Conservation (phyloP, 1,140 invertebrate species). For the Conopomorpha cramerella region DNA sequence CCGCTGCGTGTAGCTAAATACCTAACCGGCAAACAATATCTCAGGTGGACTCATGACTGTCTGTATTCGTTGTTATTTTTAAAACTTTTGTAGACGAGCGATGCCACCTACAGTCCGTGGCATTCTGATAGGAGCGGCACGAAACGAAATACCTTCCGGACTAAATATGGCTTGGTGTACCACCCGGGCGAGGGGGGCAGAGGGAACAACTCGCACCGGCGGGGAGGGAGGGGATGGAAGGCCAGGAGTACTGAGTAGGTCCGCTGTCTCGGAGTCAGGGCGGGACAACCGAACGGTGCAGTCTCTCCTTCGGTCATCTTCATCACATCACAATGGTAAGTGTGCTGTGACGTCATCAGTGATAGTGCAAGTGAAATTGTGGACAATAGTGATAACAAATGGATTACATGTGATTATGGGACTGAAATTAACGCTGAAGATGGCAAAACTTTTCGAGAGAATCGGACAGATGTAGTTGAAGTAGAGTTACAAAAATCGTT, state of each 20-base stretch:
- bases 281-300: conserved; percentile 50
- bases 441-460: not conserved
- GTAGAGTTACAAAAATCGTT: not conserved
- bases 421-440: conserved; percentile 6
- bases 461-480: not conserved
- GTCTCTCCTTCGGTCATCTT: conserved; percentile 47
- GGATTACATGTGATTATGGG: conserved; percentile 10
- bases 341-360: conserved; percentile 10
- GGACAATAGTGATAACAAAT: conserved; percentile 8
- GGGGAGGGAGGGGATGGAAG: conserved; percentile 15
- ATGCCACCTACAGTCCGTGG: too few relatives aligned
- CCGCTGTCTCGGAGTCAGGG: conserved; percentile 46
- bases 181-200: conserved; percentile 6
- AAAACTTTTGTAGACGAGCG: too few relatives aligned
- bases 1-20: too few relatives aligned
- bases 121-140: too few relatives aligned
- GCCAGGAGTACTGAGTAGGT: conserved; percentile 20
- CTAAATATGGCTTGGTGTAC: conserved; percentile 49
- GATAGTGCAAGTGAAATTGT: conserved; percentile 16
- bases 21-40: too few relatives aligned
- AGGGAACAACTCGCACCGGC: too few relatives aligned
- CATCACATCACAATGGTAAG: conserved; percentile 54
- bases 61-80: too few relatives aligned
- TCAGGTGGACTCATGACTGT: too few relatives aligned
- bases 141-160: too few relatives aligned